These are phyloP conservation scores for Alcedo atthis DNA, from an alignment of 2,797 vertebrate species.

Conservation along the genomic window DNA sequence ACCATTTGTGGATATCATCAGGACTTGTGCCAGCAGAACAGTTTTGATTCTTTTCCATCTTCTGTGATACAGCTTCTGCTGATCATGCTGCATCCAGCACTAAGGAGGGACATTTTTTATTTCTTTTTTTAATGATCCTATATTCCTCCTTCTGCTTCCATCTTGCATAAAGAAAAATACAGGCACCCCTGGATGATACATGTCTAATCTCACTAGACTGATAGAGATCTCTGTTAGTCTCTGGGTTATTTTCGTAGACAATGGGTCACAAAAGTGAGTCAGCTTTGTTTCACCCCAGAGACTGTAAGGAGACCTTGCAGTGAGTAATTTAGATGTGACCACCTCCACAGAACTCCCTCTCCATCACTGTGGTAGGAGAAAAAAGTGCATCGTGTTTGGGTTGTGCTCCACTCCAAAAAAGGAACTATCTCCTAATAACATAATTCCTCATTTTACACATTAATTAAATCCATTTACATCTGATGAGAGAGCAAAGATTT, in stretches of 20 bases:
- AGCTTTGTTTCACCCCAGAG: background rate
- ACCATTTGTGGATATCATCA: background rate
- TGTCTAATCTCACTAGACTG: background rate
- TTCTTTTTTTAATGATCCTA: background rate
- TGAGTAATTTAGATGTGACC: constrained; percentile 18
- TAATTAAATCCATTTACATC: background rate
- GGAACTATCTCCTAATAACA: background rate
- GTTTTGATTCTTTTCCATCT: background rate
- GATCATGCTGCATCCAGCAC: background rate
- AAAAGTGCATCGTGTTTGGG: background rate
- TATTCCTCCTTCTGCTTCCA: background rate
- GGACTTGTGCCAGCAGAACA: background rate
- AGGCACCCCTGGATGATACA: background rate
- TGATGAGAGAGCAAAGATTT: background rate
- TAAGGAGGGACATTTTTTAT: accelerated
- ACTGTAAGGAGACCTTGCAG: background rate
- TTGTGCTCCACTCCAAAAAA: background rate
- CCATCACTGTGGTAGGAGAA: background rate
- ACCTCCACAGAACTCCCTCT: background rate
- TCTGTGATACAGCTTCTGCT: background rate
- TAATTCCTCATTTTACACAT: background rate
- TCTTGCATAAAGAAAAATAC: background rate
- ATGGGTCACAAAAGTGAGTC: background rate
- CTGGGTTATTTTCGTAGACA: background rate
- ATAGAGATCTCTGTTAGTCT: background rate